Conservation (phyloP, 2,797 vertebrate species). For the Diglossa cyanea region DNA sequence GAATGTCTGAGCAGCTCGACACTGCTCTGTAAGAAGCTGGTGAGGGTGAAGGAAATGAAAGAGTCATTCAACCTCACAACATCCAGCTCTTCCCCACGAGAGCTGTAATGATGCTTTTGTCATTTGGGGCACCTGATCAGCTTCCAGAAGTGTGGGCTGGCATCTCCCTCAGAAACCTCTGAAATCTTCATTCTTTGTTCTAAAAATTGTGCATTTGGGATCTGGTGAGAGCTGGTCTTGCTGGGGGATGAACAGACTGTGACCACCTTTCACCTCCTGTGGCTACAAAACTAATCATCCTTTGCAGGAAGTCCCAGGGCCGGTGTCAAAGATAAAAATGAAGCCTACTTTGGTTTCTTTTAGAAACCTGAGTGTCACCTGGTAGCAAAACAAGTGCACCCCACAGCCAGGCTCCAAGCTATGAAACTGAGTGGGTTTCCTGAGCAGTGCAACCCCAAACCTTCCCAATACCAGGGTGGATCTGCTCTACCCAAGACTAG, state of each 20-base stretch:
- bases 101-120: background rate
- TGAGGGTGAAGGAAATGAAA: accelerated
- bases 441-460: background rate
- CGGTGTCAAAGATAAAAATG: background rate
- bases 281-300: background rate
- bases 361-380: background rate
- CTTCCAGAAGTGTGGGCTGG: accelerated
- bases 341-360: background rate
- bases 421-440: background rate
- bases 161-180: accelerated
- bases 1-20: accelerated
- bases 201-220: background rate
- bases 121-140: background rate
- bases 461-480: background rate
- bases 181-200: background rate
- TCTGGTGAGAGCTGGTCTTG: background rate
- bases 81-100: background rate
- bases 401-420: background rate
- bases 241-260: background rate
- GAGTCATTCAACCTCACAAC: accelerated
- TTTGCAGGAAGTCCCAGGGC: background rate
- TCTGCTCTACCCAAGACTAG: accelerated
- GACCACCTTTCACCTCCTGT: background rate
- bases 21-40: background rate
- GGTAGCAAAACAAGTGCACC: background rate